Base-by-base conservation (phyloP, 2,113 vertebrate genomes). In the Saguinus midas region DNA sequence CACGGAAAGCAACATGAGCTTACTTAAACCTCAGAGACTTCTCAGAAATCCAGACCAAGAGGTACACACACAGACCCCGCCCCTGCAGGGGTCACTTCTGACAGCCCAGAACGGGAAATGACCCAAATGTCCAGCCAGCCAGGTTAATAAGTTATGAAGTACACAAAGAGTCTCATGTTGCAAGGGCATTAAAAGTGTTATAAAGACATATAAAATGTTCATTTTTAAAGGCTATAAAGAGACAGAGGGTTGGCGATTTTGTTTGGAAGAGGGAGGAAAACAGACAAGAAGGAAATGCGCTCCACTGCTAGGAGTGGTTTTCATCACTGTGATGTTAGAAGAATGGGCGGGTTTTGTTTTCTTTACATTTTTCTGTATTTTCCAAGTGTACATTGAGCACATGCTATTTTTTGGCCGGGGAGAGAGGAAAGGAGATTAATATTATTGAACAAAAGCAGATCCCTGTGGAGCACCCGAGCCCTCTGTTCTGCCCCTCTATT, bases 121-220 rank as follows among this genome's bases (percentile, higher is more conserved):
- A 35, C 55, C 80, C 75, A 1, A 27, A 48, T 1, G n/a, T 23
- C 72, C 93, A 21, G 14, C 23, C 84, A 23, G 52, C 25, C 1
- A 12, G 78, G 35, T 12, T 43, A 16, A 43, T 17, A 45, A 40
- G 20, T 20, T 2, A 8, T 0, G 7, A 32, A 21, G 57, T 18
- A 16, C 8, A 14, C 8, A 21, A 9, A 7, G 1, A 0, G 79
- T 17, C 0, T 0, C 14, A 9, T 0, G 20, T 6, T 0, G 9
- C 29, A 4, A 0, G 37, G 86, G 35, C 9, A 1, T 17, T 27
- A 50, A 55, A 3, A 27, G 40, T 3, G n/a, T 61, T 70, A 52
- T 35, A 5, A 68, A 64, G 29, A 50, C 18, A 12, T 0, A 23
- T 7, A 35, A 18, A n/a, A 79, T 27, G 1, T 4, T 37, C 20